Conservation (phyloP, 2,888 invertebrate species). For the Metacarcinus magister region DNA sequence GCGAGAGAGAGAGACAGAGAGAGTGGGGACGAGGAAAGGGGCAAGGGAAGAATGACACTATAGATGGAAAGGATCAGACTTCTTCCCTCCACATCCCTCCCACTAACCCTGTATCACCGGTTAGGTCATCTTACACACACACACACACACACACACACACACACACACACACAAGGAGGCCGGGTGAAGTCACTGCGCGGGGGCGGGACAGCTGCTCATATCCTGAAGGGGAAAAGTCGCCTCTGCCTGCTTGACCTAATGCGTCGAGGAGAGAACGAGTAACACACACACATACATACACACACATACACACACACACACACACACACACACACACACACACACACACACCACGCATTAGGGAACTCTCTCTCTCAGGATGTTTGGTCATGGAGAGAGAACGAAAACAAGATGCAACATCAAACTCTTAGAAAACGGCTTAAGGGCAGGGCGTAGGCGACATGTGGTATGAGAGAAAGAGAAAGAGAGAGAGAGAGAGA, state of each 20-base stretch:
- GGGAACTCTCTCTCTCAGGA: conserved; percentile 14
- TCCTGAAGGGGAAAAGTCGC: neutral
- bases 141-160: conserved; percentile 53
- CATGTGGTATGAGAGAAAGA: neutral
- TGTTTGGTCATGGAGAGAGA: neutral
- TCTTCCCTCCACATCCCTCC: neutral
- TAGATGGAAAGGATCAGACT: neutral
- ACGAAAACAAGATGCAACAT: neutral
- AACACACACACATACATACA: conserved; percentile 3
- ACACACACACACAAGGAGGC: conserved; percentile 43
- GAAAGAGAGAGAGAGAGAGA: conserved; percentile 41
- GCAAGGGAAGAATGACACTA: neutral
- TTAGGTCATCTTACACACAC: neutral
- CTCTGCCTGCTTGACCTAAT: neutral
- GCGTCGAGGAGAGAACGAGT: neutral
- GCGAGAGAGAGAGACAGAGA: conserved; percentile 9
- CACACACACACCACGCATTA: neutral
- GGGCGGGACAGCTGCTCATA: conserved; percentile 10
- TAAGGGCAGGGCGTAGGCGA: neutral
- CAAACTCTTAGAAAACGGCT: neutral
- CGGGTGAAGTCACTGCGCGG: neutral
- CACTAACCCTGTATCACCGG: neutral
- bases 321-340: neutral
- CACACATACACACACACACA: neutral
- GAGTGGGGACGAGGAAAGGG: neutral